A percentile compares a stretch with the other conserved stretches of the same genome.
These are phyloP conservation scores for Bombylius major DNA, from an alignment of 2,888 invertebrate genomes.

Conservation along the genomic window DNA sequence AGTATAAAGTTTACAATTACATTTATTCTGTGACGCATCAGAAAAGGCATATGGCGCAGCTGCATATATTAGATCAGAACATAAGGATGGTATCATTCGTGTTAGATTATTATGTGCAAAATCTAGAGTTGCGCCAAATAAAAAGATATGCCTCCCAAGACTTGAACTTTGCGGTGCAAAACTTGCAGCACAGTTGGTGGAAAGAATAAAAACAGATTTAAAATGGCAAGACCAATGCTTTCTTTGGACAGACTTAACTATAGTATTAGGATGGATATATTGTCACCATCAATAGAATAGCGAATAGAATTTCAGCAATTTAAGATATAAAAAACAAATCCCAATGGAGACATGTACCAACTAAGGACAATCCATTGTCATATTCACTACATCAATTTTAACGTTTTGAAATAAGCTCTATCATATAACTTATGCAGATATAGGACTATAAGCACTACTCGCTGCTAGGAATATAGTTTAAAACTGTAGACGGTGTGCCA, in stretches of 20 bases:
- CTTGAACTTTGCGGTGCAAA: neutral
- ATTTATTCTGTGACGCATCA: slow-evolving; percentile 9
- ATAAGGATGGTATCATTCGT: neutral
- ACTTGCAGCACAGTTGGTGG: rapidly evolving
- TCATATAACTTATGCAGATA: too few species aligned
- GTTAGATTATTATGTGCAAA: neutral
- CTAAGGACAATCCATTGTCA: neutral
- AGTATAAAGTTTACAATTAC: slow-evolving; percentile 12
- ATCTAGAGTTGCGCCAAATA: neutral
- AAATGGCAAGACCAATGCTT: neutral
- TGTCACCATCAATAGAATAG: neutral
- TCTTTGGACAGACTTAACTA: neutral
- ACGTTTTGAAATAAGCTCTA: too few species aligned
- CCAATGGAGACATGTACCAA: neutral
- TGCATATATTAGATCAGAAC: slow-evolving; percentile 9
- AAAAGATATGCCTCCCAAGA: neutral
- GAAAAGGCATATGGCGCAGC: slow-evolving; percentile 15
- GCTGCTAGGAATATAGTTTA: too few species aligned
- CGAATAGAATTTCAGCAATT: neutral
- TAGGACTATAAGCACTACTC: too few species aligned
- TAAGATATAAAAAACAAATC: neutral
- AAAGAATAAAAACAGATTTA: neutral
- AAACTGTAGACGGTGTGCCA: too few species aligned
- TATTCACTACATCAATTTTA: too few species aligned
- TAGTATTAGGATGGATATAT: neutral